A percentile compares a stretch with the other conserved stretches of the same genome.
phyloP scores from a whole-genome alignment of 2,888 invertebrate species.

The Mythimna pallens region DNA sequence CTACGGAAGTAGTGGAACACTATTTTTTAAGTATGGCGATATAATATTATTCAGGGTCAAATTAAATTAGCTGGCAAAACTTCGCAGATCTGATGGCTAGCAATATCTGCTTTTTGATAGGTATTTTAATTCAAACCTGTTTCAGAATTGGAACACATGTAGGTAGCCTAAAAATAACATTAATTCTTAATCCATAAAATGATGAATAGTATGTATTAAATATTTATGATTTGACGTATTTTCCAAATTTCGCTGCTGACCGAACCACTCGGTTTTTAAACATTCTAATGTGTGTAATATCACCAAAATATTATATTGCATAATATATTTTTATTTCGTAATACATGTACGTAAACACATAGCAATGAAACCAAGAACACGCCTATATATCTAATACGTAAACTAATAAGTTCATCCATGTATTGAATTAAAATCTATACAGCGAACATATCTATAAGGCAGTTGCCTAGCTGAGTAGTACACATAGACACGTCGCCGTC shows the following conservation, averaged over 20 bases:
- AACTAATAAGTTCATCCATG: slow-evolving; percentile 8
- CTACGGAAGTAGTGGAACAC: too few species aligned
- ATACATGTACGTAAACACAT: slow-evolving; percentile 3
- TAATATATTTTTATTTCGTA: slow-evolving; percentile 26
- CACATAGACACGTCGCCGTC: neutral
- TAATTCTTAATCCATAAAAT: neutral
- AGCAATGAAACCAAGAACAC: slow-evolving; percentile 11
- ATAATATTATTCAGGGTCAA: too few species aligned
- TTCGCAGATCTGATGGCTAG: too few species aligned
- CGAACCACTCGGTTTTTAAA: neutral
- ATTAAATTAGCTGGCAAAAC: too few species aligned
- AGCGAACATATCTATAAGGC: neutral
- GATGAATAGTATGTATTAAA: neutral
- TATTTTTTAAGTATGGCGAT: too few species aligned
- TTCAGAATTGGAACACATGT: neutral
- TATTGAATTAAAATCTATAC: neutral
- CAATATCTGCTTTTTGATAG: too few species aligned
- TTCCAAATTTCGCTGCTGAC: neutral
- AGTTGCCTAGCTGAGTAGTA: slow-evolving; percentile 10
- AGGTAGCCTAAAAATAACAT: neutral
- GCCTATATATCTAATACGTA: slow-evolving; percentile 6
- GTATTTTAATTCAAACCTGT: neutral
- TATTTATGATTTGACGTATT: neutral
- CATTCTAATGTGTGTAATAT: slow-evolving; percentile 13
- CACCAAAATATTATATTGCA: slow-evolving; percentile 4